Base-by-base conservation (phyloP, 1,140 invertebrate species). In the Drosophila virilis region DNA sequence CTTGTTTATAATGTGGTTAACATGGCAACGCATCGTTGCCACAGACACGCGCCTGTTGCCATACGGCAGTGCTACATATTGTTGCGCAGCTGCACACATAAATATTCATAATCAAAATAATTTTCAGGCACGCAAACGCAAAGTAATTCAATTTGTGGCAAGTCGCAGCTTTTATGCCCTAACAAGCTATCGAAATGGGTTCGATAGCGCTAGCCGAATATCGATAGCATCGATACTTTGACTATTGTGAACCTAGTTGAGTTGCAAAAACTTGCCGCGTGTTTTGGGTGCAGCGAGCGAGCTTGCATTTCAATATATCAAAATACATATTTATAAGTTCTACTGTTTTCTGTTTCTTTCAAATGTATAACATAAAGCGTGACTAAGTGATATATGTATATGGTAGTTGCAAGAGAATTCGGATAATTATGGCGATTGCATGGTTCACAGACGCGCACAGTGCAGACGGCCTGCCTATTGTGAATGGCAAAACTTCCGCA, bases 21-120 rank as follows among this genome's bases (percentile, higher is more conserved):
- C 57, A 50, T 69, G 57, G 66, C 51, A 69, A 74, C 72, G 35
- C 33, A 32, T 68, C 33, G 70, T 73, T 74, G 65, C 65, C 65
- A 61, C 43, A 58, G 38, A 57, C 66, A 61, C 52, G 51, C 35
- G 42, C 37, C 66, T 42, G 43, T 74, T 74, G 67, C 68, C 59
- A 59, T 78, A 58, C 51, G 62, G 68, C 46, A 69, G 42, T 61
- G 57, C 75, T 58, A 42, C 66, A 78, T 66, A 67, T 67, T 74
- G 69, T 72, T 72, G 62, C 61, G 54, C 70, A 79, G 67, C 54
- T 65, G 80, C 77, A 69, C 77, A 82, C 73, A 85, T 84, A 70
- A 80, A 85, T 85, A 72, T 74, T 61, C 57, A 73, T 68, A 60
- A 38, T 37, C 35, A 42, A 59, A 70, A 38, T 66, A 62, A 62